Evolutionary conservation across 2,113 vertebrate species (phyloP), one percentile per base, ranked within the genome.

Genomic region (Pseudorasbora parva): DNA sequence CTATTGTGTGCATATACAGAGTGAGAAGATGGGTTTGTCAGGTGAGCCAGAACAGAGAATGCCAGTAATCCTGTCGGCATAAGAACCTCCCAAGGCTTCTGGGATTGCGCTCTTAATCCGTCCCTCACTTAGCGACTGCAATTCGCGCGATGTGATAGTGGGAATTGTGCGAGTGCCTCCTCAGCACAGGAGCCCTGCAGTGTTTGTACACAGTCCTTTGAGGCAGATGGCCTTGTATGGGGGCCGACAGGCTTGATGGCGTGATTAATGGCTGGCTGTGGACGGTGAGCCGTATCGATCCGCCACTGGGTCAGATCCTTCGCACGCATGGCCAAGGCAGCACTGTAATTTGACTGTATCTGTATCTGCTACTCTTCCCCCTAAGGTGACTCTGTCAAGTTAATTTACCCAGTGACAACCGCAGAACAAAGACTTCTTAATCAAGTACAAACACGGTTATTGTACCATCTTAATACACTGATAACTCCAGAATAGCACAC

Each of bases 251-350:
- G 66, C 83, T 89, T 89, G 89, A 92, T 90, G 89, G 91, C 82
- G 81, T 90, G 90, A 93, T 93, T 89, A 92, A 92, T 90, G 86
- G 88, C 83, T 69, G 86, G 85, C 76, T 69, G 72, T 77, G 85
- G 83, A 87, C 83, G 80, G 83, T 86, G 84, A 89, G 86, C 85
- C 66, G 81, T 90, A 93, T 93, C 90, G 92, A 93, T 93, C 87
- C 82, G 49, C 71, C 75, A 66, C 89, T 85, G 87, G 88, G 89
- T 83, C 82, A n/a, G 69, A 88, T 87, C 85, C 73, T 73, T 74
- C 10, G 87, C 85, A 78, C 83, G 83, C 82, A 89, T 88, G 84
- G 86, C 57, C 75, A 80, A 89, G 88, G 88, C 78, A 51, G 75
- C 85, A 59, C 80, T 88, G 90, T 82, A 87, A 86, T 90, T 86